Conservation (phyloP, 2,797 vertebrate species). For the Coracias cyanogaster region DNA sequence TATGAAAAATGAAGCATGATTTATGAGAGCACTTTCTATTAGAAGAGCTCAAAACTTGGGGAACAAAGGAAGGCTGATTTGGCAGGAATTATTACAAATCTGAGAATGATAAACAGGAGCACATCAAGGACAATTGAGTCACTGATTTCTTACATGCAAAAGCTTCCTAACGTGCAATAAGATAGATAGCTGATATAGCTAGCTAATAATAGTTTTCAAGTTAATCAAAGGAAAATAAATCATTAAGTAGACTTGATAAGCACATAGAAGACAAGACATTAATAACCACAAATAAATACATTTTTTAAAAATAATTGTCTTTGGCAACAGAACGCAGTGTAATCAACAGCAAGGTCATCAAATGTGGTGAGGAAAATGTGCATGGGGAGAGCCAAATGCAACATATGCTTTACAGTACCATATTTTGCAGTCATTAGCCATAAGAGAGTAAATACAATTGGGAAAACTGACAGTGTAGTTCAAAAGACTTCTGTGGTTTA, state of each 20-base stretch:
- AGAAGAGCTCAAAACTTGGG: background rate
- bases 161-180: background rate
- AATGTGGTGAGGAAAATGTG: background rate
- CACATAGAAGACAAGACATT: background rate
- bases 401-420: background rate
- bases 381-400: background rate
- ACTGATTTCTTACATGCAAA: background rate
- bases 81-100: background rate
- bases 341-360: background rate
- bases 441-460: background rate
- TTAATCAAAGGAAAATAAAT: constrained; percentile 13
- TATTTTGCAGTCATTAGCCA: background rate
- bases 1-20: background rate
- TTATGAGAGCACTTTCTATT: background rate
- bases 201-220: background rate
- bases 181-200: background rate
- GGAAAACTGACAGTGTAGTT: background rate
- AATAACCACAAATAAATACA: background rate
- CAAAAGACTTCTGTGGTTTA: background rate
- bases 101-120: background rate
- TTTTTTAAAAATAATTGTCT: background rate
- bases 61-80: background rate
- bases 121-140: background rate
- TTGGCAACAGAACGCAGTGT: background rate
- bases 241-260: background rate